phyloP scores from a whole-genome alignment of 1,140 invertebrate species.

The Zaprionus capensis region DNA sequence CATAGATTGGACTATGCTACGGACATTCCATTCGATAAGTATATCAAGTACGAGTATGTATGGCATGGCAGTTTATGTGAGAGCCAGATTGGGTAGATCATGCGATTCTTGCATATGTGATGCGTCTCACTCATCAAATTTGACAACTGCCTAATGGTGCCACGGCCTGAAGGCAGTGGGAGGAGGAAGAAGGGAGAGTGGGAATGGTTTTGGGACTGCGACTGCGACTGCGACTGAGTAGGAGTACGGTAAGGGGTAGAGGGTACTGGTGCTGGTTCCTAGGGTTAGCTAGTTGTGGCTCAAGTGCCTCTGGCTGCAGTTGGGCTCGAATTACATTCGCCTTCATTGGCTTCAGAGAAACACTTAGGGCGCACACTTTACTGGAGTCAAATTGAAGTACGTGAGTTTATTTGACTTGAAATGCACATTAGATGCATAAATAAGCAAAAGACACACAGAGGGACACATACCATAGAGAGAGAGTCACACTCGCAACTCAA shows the following conservation, averaged over 20 bases:
- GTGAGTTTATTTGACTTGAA: constrained; percentile 73
- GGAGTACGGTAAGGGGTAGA: not conserved
- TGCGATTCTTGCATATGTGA: not conserved
- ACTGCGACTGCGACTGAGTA: too few relatives aligned
- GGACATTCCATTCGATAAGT: constrained; percentile 6
- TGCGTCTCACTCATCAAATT: not conserved
- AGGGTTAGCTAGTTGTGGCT: constrained; percentile 17
- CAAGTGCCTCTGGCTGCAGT: constrained; percentile 38
- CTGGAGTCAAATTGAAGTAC: constrained; percentile 61
- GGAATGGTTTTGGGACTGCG: too few relatives aligned
- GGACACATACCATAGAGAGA: not conserved
- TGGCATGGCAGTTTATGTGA: not conserved
- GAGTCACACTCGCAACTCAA: constrained; percentile 4
- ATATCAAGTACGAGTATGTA: too few relatives aligned
- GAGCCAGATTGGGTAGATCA: not conserved
- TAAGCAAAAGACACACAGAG: constrained; percentile 17
- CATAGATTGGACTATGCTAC: not conserved
- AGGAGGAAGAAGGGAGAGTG: not conserved
- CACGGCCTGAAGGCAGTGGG: not conserved
- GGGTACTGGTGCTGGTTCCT: constrained; percentile 16
- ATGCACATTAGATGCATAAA: constrained; percentile 69
- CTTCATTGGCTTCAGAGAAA: constrained; percentile 43
- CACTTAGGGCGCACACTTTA: constrained; percentile 46
- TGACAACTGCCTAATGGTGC: not conserved
- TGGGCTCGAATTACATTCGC: constrained; percentile 52